Base-by-base conservation (phyloP, 2,888 invertebrate genomes). In the Vesta saturnalis region DNA sequence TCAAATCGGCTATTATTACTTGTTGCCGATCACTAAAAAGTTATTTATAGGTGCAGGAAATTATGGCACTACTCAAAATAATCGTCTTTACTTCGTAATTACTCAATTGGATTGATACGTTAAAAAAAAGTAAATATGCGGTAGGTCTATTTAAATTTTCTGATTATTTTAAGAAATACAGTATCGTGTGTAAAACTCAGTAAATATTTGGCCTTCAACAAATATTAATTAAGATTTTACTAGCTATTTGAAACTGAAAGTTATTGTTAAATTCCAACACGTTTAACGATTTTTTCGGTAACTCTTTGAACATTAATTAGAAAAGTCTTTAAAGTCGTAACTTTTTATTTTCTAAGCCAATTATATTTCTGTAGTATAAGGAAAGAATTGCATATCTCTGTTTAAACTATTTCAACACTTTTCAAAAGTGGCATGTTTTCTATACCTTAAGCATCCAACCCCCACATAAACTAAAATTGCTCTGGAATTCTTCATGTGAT, bases 401-500 rank as follows among this genome's bases (percentile, higher is more conserved):
- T 3, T 23, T 23, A 23, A 23, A 23, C 8, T 23, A 39, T 39
- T 39, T 39, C 39, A 39, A 39, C 39, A n/a, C 39, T 39, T 39
- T 30, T 30, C 6, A 39, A 39, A 8, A 39, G 39, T 39, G 39
- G 39, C n/a, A n/a, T n/a, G 39, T 39, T 39, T 39, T 39, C 3
- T 39, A 39, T 39, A 39, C 12, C 12, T 3, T 39, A 3, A 23
- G 8, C 23, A 23, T 8, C 23, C 23, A 23, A 3, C 16, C 47
- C 52, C n/a, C 4, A 55, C 3, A 1, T 35, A 8, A 23, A 56
- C 35, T 15, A 52, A 8, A 19, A 58, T 49, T 58, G 49, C 64
- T 57, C 64, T 64, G 64, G 64, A 58, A 64, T 64, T 64, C 30
- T 58, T 64, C 64, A 52, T 35, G 39, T 64, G 64, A 57, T 52